These are phyloP conservation scores for Ellobius talpinus DNA, from an alignment of 2,113 vertebrate species.

Conservation along the genomic window DNA sequence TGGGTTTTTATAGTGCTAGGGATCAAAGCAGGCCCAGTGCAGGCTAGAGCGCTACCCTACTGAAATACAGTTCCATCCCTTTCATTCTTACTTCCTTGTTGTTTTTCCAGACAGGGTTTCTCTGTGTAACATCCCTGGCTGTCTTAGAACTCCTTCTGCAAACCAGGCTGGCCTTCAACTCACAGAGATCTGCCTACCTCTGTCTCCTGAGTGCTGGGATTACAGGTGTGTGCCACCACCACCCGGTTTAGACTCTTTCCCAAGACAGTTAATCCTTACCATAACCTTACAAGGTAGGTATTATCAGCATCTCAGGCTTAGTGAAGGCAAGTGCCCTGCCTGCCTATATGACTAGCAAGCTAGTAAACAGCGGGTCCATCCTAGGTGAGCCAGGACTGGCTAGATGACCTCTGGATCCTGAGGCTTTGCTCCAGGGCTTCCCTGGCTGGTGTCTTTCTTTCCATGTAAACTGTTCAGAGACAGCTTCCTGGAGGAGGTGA, in stretches of 20 bases:
- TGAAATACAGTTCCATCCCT: not conserved
- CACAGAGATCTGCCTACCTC: not conserved
- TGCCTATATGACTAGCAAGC: not conserved
- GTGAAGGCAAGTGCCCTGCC: not conserved
- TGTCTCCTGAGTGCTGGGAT: not conserved
- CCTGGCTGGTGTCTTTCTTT: not conserved
- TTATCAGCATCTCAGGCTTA: not conserved
- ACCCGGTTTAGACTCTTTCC: not conserved
- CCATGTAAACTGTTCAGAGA: not conserved
- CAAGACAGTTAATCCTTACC: constrained; percentile 24
- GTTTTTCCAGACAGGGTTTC: not conserved
- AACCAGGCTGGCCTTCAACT: not conserved
- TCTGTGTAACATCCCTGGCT: not conserved
- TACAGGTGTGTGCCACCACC: not conserved
- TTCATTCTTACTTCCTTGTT: not conserved
- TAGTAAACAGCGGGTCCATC: not conserved
- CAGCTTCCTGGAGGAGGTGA: not conserved
- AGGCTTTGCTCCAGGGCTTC: not conserved
- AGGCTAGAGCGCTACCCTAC: not conserved
- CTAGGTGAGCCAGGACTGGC: not conserved
- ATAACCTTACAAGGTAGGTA: not conserved
- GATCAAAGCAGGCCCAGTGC: not conserved
- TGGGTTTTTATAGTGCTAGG: not conserved
- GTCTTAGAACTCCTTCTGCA: not conserved
- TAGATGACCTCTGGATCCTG: not conserved